These are phyloP conservation scores for Limnodromus scolopaceus DNA, from an alignment of 2,797 vertebrate genomes.

Conservation along the genomic window DNA sequence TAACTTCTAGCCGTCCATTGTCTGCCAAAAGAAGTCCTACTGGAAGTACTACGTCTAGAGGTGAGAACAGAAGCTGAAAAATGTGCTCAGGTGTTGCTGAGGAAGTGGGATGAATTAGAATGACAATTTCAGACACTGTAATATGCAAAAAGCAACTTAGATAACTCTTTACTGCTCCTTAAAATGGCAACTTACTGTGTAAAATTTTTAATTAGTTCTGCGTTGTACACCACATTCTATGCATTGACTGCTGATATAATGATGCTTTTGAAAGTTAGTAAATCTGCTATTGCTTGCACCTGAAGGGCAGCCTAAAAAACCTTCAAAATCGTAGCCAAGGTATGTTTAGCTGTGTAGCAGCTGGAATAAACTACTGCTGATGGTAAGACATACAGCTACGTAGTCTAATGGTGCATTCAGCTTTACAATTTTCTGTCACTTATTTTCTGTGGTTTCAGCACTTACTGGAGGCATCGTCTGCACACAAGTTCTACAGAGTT, in stretches of 20 bases:
- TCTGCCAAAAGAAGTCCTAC: conserved; percentile 93
- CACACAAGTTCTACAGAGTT: background rate
- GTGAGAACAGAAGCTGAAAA: conserved; percentile 77
- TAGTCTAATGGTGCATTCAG: background rate
- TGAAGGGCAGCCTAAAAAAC: background rate
- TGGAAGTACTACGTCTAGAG: conserved; percentile 90
- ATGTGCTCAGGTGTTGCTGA: background rate
- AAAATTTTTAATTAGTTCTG: background rate
- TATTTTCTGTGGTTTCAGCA: background rate
- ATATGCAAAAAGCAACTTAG: background rate
- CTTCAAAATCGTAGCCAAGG: background rate
- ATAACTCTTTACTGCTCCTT: background rate
- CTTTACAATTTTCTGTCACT: background rate
- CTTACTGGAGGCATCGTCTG: background rate
- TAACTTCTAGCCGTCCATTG: conserved; percentile 87
- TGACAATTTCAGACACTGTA: background rate
- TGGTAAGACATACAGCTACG: background rate
- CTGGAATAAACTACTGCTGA: background rate
- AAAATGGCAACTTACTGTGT: background rate
- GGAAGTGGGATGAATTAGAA: background rate
- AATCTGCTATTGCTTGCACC: background rate
- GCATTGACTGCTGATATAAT: background rate
- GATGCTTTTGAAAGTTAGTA: background rate
- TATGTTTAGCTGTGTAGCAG: background rate
- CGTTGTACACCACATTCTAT: background rate